A percentile compares a stretch with the other conserved stretches of the same genome.
Conservation (phyloP, 2,888 invertebrate species). For the Xestia sexstrigata region DNA sequence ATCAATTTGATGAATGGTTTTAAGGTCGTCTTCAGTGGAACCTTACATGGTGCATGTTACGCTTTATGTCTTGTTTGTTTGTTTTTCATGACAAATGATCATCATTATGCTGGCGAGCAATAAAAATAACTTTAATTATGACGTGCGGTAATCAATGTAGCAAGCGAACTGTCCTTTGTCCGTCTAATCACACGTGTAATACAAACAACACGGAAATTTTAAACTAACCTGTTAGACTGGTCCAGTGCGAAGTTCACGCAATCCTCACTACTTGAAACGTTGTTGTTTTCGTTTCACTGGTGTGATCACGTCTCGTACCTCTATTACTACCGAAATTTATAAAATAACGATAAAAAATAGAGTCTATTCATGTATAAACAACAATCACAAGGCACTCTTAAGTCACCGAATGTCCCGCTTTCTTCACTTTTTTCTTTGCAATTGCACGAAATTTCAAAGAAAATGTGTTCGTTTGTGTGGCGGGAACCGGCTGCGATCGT, state of each 20-base stretch:
- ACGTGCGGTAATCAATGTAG: constrained; percentile 52
- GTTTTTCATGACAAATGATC: constrained; percentile 22
- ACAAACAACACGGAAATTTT: constrained; percentile 56
- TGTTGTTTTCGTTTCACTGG: constrained; percentile 82
- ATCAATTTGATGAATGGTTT: constrained; percentile 26
- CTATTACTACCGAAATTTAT: constrained; percentile 75
- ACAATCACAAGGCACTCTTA: constrained; percentile 86
- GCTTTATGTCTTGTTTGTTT: constrained; percentile 11
- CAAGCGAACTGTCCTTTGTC: constrained; percentile 54
- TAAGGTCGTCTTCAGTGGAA: background rate
- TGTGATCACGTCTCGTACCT: constrained; percentile 81
- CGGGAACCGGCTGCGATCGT: constrained; percentile 87
- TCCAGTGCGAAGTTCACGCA: constrained; percentile 80
- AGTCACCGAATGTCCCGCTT: constrained; percentile 84
- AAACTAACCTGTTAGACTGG: constrained; percentile 76
- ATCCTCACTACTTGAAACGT: constrained; percentile 88
- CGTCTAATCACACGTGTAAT: constrained; percentile 49
- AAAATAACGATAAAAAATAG: constrained; percentile 77
- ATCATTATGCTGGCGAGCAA: constrained; percentile 18
- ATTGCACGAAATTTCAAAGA: constrained; percentile 89
- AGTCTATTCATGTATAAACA: constrained; percentile 77
- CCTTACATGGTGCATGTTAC: background rate
- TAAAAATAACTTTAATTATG: constrained; percentile 42
- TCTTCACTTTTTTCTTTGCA: constrained; percentile 89
- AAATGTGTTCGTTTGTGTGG: constrained; percentile 83